A percentile compares a stretch with the other conserved stretches of the same genome.
phyloP scores from a whole-genome alignment of 2,888 invertebrate genomes.

The Eutolmus rufibarbis region DNA sequence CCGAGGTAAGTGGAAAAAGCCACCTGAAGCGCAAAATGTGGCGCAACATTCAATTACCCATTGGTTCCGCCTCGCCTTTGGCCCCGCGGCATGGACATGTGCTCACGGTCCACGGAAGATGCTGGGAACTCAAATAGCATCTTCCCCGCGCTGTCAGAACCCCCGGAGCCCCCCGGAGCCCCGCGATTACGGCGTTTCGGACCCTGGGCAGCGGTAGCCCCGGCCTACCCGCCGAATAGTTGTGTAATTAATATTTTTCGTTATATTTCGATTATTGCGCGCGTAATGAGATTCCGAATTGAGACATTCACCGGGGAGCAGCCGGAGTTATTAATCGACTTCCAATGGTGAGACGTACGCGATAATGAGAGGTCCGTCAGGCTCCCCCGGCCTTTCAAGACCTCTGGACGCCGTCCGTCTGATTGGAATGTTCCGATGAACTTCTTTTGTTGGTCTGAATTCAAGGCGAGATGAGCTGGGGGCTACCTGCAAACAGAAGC shows the following conservation, averaged over 20 bases:
- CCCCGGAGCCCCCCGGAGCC: background rate
- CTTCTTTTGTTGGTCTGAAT: background rate
- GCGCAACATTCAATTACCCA: conserved; percentile 46
- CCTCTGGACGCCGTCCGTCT: background rate
- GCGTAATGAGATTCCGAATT: conserved; percentile 33
- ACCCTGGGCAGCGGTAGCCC: background rate
- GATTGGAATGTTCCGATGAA: conserved; percentile 26
- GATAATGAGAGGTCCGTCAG: conserved; percentile 41
- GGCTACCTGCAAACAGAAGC: conserved; percentile 26
- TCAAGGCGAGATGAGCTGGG: background rate
- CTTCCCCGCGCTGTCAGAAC: background rate
- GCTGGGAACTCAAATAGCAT: background rate
- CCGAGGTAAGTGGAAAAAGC: conserved; percentile 10
- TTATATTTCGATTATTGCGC: conserved; percentile 26
- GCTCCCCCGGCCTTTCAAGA: conserved; percentile 5
- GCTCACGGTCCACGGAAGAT: background rate
- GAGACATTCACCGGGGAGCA: conserved; percentile 27
- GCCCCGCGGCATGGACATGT: background rate
- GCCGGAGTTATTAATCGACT: conserved; percentile 42
- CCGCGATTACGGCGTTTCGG: background rate
- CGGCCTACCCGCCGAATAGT: background rate
- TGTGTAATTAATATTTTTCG: conserved; percentile 39
- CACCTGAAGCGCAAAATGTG: conserved; percentile 42
- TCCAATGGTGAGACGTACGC: conserved; percentile 45
- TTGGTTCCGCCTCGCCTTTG: conserved; percentile 42